Conservation (phyloP, 1,140 invertebrate species). For the Drosophila sproati region DNA sequence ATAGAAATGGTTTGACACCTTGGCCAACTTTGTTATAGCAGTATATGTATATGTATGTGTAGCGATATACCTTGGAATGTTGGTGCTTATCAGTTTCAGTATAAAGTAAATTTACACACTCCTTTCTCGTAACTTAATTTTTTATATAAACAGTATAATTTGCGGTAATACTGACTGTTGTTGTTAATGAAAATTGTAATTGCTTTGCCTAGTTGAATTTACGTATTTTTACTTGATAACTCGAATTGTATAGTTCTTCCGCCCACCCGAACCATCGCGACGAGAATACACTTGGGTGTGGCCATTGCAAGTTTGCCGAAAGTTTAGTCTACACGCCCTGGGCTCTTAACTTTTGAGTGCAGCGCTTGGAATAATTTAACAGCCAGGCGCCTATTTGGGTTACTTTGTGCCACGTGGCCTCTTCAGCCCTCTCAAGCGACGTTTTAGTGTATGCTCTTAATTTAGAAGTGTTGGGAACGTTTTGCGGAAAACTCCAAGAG, state of each 20-base stretch:
- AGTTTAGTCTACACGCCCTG: constrained; percentile 37
- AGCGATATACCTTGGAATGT: neutral
- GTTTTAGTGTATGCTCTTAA: constrained; percentile 54
- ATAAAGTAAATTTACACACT: neutral
- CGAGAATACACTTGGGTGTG: constrained; percentile 18
- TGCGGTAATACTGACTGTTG: neutral
- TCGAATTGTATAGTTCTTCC: constrained; percentile 3
- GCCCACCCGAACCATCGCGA: neutral
- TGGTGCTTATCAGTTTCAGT: no score
- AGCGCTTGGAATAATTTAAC: constrained; percentile 59
- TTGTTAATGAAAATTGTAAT: constrained; percentile 36
- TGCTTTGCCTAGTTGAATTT: constrained; percentile 22
- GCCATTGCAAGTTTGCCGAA: constrained; percentile 44
- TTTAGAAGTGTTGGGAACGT: constrained; percentile 61
- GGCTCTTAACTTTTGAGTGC: constrained; percentile 44
- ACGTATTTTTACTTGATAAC: constrained; percentile 14
- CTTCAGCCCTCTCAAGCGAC: constrained; percentile 43
- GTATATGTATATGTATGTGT: neutral
- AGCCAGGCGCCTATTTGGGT: constrained; percentile 39
- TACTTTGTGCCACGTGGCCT: constrained; percentile 16
- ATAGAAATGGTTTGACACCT: neutral
- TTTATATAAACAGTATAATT: neutral
- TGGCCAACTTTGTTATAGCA: neutral
- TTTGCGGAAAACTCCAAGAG: constrained; percentile 54
- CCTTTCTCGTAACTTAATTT: neutral